Conservation (phyloP, 2,888 invertebrate genomes). For the Drosophila greeni region DNA sequence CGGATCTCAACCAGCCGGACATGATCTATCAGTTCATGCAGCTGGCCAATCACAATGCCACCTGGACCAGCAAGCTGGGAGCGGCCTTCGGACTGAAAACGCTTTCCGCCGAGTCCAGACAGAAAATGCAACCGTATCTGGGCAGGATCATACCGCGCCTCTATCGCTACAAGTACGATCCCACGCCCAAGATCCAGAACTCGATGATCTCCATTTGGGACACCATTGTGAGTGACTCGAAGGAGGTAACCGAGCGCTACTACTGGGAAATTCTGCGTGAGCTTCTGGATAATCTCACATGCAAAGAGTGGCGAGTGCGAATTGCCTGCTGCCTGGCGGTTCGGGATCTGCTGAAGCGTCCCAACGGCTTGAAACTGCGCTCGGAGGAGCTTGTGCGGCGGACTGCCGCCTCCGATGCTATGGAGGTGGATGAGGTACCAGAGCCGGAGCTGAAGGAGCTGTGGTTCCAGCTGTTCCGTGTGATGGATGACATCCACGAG, state of each 20-base stretch:
- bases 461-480: conserved; percentile 91
- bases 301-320: conserved; percentile 91
- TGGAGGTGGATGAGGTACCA: conserved; percentile 73
- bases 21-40: conserved; percentile 97
- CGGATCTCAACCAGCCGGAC: conserved; percentile 96
- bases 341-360: conserved; percentile 88
- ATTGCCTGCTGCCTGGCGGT: conserved; percentile 94
- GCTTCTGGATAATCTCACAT: conserved; percentile 88
- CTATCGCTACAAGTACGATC: conserved; percentile 92
- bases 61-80: conserved; percentile 94
- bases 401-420: conserved; percentile 37
- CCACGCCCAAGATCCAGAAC: conserved; percentile 93
- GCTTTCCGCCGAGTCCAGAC: conserved; percentile 90
- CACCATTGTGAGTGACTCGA: conserved; percentile 90
- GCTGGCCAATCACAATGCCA: conserved; percentile 94
- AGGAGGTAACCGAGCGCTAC: conserved; percentile 84
- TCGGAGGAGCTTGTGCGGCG: conserved; percentile 64
- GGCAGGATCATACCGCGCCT: conserved; percentile 92
- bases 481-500: conserved; percentile 97
- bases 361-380: conserved; percentile 76
- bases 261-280: conserved; percentile 83
- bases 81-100: conserved; percentile 95
- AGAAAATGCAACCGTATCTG: conserved; percentile 89
- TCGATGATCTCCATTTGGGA: conserved; percentile 97
- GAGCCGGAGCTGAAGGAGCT: conserved; percentile 78